Conservation (phyloP, 2,113 vertebrate genomes). For the Ammodytes marinus region DNA sequence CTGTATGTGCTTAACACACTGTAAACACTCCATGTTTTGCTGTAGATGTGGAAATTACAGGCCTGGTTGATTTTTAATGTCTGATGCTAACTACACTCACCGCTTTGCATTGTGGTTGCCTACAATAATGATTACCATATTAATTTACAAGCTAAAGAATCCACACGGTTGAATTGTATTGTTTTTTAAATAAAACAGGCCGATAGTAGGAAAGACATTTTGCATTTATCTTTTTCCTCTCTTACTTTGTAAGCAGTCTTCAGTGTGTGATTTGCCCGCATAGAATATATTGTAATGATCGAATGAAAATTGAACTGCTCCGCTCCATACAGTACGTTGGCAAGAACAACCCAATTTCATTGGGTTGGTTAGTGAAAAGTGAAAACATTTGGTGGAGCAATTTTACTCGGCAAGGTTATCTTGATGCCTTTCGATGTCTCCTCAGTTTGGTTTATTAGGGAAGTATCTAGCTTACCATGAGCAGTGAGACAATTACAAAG, state of each 20-base stretch:
- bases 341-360: constrained; percentile 46
- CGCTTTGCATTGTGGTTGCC: constrained; percentile 28
- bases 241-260: background rate
- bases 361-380: constrained; percentile 36
- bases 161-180: background rate
- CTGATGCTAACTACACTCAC: constrained; percentile 9
- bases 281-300: background rate
- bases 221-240: background rate
- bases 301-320: constrained; percentile 37
- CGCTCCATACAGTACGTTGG: constrained; percentile 12
- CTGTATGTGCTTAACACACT: constrained; percentile 33
- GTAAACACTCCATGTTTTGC: constrained; percentile 43
- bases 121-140: constrained; percentile 14
- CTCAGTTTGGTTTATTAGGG: constrained; percentile 75
- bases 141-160: constrained; percentile 4
- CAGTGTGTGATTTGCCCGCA: constrained; percentile 22
- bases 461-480: constrained; percentile 76
- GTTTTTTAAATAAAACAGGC: constrained; percentile 1
- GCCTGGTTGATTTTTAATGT: constrained; percentile 52
- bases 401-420: constrained; percentile 66
- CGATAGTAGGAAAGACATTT: background rate
- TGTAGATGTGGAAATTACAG: constrained; percentile 44
- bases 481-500: constrained; percentile 81
- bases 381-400: constrained; percentile 57
- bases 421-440: constrained; percentile 63